These are phyloP conservation scores for Platycnemis pennipes DNA, from an alignment of 2,888 invertebrate genomes.

Conservation along the genomic window DNA sequence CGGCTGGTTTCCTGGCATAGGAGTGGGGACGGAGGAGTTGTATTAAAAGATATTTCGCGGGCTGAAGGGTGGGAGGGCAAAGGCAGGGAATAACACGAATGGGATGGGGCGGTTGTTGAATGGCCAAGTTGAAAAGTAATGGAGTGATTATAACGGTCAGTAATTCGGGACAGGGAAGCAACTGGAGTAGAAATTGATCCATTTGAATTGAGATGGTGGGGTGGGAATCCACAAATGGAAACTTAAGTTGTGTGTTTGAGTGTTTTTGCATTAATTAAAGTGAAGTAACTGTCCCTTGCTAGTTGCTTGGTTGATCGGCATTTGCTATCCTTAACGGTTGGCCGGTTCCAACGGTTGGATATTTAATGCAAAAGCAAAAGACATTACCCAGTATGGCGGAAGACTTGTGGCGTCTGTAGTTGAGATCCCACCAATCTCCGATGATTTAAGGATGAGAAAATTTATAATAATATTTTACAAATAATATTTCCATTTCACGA, in stretches of 20 bases:
- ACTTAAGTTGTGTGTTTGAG: background rate
- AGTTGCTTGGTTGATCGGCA: too few relatives aligned
- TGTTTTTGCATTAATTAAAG: background rate
- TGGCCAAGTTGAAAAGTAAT: background rate
- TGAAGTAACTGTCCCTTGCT: too few relatives aligned
- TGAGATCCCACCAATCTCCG: too few relatives aligned
- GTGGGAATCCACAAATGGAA: background rate
- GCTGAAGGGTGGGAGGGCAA: background rate
- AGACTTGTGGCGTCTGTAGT: too few relatives aligned
- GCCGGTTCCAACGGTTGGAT: too few relatives aligned
- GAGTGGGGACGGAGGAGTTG: background rate
- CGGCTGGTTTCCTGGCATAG: background rate
- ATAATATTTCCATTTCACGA: too few relatives aligned
- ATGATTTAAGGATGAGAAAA: too few relatives aligned
- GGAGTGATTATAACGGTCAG: background rate
- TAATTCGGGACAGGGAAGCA: background rate
- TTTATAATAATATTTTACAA: too few relatives aligned
- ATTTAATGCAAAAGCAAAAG: too few relatives aligned
- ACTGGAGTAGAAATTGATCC: background rate
- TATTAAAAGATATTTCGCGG: conserved; percentile 53
- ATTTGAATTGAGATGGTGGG: background rate
- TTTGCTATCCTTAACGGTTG: too few relatives aligned
- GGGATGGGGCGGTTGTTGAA: background rate
- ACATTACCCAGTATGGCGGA: too few relatives aligned
- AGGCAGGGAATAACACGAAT: background rate